Evolutionary conservation across 2,888 invertebrate species (phyloP).

Genomic region (Diplolepis rosae): DNA sequence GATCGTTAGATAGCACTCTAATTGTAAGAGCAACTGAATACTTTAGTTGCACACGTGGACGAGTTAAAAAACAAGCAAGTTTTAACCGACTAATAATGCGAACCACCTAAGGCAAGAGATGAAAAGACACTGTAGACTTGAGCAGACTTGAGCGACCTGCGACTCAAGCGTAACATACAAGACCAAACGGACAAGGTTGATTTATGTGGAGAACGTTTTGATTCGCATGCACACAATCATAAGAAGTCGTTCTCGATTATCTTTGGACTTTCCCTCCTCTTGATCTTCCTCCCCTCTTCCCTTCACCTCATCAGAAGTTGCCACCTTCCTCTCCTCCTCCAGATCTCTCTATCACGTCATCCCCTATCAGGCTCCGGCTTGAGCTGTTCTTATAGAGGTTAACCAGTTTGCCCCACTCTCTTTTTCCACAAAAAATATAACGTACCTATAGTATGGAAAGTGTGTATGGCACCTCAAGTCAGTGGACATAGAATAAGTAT

Average conservation of each 20-base stretch:
- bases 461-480: background rate
- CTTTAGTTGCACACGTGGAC: constrained; percentile 10
- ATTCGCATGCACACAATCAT: constrained; percentile 42
- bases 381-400: constrained; percentile 64
- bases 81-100: background rate
- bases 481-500: background rate
- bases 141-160: background rate
- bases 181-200: background rate
- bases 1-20: background rate
- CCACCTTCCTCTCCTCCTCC: constrained; percentile 42
- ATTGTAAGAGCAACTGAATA: background rate
- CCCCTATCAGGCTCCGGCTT: constrained; percentile 53
- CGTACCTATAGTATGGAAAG: background rate
- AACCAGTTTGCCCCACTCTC: constrained; percentile 73
- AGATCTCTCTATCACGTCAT: constrained; percentile 46
- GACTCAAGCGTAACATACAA: background rate
- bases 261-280: constrained; percentile 71
- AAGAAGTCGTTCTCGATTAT: constrained; percentile 67
- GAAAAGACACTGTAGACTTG: background rate
- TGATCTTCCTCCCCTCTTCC: constrained; percentile 44
- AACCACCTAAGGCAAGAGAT: background rate
- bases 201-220: constrained; percentile 4
- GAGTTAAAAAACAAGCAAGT: background rate
- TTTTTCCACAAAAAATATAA: constrained; percentile 57
- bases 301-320: constrained; percentile 16